Conservation (phyloP, 2,888 invertebrate genomes). For the Serripes groenlandicus region DNA sequence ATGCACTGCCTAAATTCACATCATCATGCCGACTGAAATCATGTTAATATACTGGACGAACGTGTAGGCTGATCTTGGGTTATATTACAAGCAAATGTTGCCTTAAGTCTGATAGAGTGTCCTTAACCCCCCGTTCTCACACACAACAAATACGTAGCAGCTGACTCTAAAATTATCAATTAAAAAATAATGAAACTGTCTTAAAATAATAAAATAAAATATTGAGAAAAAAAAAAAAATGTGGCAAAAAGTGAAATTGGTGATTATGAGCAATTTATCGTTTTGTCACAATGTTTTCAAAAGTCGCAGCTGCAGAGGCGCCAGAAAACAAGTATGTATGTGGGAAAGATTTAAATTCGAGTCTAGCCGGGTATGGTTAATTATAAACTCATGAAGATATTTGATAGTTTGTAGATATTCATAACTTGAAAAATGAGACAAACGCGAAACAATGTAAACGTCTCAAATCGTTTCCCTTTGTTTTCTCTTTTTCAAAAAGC, state of each 20-base stretch:
- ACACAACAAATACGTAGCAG: not conserved
- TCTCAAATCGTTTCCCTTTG: constrained; percentile 1
- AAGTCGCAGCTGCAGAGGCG: not conserved
- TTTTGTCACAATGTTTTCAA: not conserved
- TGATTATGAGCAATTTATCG: not conserved
- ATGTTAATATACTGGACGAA: no score
- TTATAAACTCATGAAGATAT: no score
- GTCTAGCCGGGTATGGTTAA: not conserved
- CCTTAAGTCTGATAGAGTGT: no score
- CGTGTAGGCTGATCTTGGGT: no score
- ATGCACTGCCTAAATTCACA: no score
- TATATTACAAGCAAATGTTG: no score
- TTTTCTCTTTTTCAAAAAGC: no score
- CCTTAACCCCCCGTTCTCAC: no score
- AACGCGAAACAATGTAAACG: no score
- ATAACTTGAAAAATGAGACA: no score
- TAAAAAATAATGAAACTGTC: not conserved
- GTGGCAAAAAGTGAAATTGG: not conserved
- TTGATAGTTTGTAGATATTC: no score
- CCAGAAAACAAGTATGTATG: not conserved
- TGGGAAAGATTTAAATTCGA: not conserved
- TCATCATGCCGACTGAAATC: no score
- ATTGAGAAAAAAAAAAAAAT: not conserved
- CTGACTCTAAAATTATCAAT: not conserved
- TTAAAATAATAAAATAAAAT: not conserved